Evolutionary conservation across 1,140 invertebrate species (phyloP).

Genomic region (Caerostris extrusa): DNA sequence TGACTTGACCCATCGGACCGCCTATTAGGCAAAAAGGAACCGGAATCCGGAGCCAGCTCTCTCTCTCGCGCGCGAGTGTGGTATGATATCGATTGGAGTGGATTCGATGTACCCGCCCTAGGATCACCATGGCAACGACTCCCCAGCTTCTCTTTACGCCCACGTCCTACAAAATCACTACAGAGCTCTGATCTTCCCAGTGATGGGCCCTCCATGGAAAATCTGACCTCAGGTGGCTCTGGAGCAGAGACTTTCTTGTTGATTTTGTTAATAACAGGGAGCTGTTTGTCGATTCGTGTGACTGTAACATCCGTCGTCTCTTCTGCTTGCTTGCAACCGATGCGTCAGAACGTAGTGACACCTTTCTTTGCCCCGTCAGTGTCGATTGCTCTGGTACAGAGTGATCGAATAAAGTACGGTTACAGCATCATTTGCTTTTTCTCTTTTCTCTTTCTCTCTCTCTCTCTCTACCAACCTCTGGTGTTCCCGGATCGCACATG

Average conservation of each 20-base stretch:
- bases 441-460: not conserved
- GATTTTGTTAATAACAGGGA: no score
- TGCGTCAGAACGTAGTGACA: conserved; percentile 43
- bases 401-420: conserved; percentile 45
- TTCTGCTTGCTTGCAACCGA: not conserved
- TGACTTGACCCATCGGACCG: conserved; percentile 27
- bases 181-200: conserved; percentile 1
- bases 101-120: conserved; percentile 29
- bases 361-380: conserved; percentile 2
- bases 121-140: conserved; percentile 65
- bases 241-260: not conserved
- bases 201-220: conserved; percentile 15
- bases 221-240: conserved; percentile 32
- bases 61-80: not conserved
- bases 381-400: not conserved
- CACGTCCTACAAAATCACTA: conserved; percentile 49
- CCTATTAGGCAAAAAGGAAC: conserved; percentile 44
- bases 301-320: conserved; percentile 13
- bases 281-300: not conserved
- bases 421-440: not conserved
- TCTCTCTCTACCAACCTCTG: not conserved
- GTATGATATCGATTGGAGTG: conserved; percentile 43
- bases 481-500: not conserved
- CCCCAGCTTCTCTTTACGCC: conserved; percentile 72
- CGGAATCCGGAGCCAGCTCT: not conserved